Evolutionary conservation across 2,888 invertebrate species (phyloP).

Genomic region (Sarcophaga caerulescens): DNA sequence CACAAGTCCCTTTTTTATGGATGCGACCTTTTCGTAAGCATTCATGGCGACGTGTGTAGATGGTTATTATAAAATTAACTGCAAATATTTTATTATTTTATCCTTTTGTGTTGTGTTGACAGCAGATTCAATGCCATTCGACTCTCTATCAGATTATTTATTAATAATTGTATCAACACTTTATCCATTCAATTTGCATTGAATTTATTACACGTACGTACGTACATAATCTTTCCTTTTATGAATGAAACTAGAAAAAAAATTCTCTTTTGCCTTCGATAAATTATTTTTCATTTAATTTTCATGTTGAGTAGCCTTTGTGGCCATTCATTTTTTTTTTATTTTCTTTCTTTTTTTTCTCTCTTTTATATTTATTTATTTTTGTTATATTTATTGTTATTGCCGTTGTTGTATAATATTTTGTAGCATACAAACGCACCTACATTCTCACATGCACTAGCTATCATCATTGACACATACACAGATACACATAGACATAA

Average conservation of each 20-base stretch:
- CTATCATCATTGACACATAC: not conserved
- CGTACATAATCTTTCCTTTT: not conserved
- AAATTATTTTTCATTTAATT: not conserved
- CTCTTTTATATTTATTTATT: conserved; percentile 7
- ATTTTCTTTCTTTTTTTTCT: not conserved
- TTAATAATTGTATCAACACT: conserved; percentile 33
- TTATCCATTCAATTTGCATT: conserved; percentile 22
- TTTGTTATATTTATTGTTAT: not conserved
- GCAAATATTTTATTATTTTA: not conserved
- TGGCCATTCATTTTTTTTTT: not conserved
- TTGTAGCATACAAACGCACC: conserved; percentile 33
- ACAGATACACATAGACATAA: not conserved
- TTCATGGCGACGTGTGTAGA: not conserved
- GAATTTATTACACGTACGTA: not conserved
- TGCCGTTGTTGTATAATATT: conserved; percentile 38
- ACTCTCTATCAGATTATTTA: conserved; percentile 1
- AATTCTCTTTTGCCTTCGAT: not conserved
- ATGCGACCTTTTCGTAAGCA: conserved; percentile 23
- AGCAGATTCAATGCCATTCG: conserved; percentile 45
- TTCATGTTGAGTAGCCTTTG: not conserved
- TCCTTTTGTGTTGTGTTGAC: conserved; percentile 41
- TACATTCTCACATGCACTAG: conserved; percentile 14
- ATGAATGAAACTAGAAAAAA: not conserved
- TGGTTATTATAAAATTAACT: not conserved
- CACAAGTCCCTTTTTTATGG: conserved; percentile 30